A percentile compares a stretch with the other conserved stretches of the same genome.
Evolutionary conservation across 2,113 vertebrate genomes (phyloP).

Genomic region (Passer montanus): DNA sequence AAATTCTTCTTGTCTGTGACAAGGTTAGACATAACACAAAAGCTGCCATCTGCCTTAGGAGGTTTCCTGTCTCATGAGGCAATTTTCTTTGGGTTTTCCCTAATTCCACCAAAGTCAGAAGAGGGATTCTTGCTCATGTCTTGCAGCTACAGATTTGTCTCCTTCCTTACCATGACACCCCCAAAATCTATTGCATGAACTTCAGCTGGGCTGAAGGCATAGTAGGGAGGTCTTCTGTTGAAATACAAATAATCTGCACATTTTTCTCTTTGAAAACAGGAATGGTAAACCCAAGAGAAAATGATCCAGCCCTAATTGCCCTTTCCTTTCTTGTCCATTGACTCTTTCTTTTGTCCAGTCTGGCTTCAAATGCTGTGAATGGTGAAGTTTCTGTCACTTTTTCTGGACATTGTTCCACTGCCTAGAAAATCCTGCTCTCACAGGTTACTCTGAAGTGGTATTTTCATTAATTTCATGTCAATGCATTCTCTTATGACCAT

Average conservation of each 20-base stretch:
- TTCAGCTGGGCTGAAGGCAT: background rate
- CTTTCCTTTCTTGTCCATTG: background rate
- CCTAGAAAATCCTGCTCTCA: background rate
- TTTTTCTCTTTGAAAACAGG: background rate
- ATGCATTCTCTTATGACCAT: background rate
- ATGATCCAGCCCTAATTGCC: background rate
- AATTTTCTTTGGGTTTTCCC: background rate
- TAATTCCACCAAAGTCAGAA: background rate
- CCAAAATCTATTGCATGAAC: background rate
- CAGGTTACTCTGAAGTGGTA: background rate
- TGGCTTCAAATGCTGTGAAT: background rate
- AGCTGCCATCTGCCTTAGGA: background rate
- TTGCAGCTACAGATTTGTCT: background rate
- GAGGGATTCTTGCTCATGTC: background rate
- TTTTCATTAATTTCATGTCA: conserved; percentile 49
- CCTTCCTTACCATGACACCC: background rate
- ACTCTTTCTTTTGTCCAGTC: background rate
- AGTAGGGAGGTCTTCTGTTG: background rate
- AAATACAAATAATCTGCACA: background rate
- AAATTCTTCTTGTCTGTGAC: conserved; percentile 30
- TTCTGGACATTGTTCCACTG: background rate
- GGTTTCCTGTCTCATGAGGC: background rate
- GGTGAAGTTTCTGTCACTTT: background rate
- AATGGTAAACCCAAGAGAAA: background rate
- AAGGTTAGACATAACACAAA: conserved; percentile 15